Percentiles rank a stretch among this genome's conserved stretches.
Conservation (phyloP, 2,113 vertebrate genomes). For the Mohoua ochrocephala region DNA sequence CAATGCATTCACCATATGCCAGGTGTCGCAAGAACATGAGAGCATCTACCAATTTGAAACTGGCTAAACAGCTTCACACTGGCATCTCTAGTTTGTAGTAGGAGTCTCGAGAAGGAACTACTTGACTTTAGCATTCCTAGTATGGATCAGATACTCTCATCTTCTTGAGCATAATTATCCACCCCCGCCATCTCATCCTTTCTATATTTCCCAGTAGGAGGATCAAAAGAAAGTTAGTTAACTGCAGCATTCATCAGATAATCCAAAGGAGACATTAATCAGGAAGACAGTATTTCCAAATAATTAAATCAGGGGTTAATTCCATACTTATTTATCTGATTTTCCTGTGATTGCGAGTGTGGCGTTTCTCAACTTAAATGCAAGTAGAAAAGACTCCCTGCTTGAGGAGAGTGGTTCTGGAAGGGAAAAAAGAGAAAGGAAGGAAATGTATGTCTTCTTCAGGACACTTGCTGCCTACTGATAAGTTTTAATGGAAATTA, state of each 20-base stretch:
- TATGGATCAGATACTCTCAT: slow-evolving; percentile 41
- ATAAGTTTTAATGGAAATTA: background rate
- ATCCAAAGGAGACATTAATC: slow-evolving; percentile 26
- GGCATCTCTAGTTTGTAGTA: background rate
- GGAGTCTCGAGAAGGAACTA: background rate
- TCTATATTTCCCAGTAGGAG: slow-evolving; percentile 36
- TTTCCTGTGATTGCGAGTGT: background rate
- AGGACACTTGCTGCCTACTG: background rate
- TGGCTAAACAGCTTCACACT: slow-evolving; percentile 35
- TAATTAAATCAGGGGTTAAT: slow-evolving; percentile 1
- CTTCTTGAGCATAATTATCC: slow-evolving; percentile 38
- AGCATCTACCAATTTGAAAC: slow-evolving; percentile 16
- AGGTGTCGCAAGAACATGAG: slow-evolving; percentile 56
- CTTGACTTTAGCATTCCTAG: background rate
- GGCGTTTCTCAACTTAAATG: background rate
- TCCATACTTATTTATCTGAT: background rate
- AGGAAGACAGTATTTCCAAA: slow-evolving; percentile 19
- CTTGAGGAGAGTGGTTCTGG: background rate
- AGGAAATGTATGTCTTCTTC: background rate
- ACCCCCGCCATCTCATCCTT: background rate
- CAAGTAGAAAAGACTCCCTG: background rate
- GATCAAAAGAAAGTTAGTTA: slow-evolving; percentile 56
- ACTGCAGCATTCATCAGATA: slow-evolving; percentile 32
- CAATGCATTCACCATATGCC: slow-evolving; percentile 53
- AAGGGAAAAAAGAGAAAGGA: background rate